phyloP scores from a whole-genome alignment of 2,797 vertebrate genomes.

The Phataginus tricuspis region DNA sequence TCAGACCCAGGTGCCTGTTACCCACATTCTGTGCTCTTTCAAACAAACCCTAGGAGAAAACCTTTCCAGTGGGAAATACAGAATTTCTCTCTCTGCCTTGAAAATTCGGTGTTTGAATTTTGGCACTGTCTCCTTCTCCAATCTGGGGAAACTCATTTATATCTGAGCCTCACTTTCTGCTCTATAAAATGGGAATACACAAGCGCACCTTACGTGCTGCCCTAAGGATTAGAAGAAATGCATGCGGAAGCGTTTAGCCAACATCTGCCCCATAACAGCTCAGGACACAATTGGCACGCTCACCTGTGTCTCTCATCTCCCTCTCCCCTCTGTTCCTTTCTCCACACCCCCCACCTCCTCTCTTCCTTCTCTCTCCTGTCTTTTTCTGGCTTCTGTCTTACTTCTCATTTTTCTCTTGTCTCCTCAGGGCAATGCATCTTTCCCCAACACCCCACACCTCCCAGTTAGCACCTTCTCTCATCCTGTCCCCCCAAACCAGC shows the following conservation, averaged over 20 bases:
- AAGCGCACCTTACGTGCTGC: accelerated
- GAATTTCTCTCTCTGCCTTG: not conserved
- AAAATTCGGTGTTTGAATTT: too few relatives aligned
- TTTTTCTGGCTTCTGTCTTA: not conserved
- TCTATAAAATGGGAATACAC: not conserved
- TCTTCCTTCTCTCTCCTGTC: not conserved
- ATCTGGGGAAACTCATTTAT: not conserved
- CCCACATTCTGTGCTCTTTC: not conserved
- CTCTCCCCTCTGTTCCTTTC: not conserved
- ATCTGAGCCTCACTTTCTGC: not conserved
- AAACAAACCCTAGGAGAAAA: not conserved
- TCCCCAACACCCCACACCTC: not conserved
- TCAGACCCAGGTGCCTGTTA: not conserved
- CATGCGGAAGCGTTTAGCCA: not conserved
- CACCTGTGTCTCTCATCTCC: too few relatives aligned
- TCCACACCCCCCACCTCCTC: too few relatives aligned
- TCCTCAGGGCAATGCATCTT: too few relatives aligned
- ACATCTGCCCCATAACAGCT: not conserved
- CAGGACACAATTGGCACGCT: accelerated
- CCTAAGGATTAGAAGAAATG: accelerated
- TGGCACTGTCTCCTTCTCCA: not conserved
- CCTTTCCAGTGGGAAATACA: not conserved
- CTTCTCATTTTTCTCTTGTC: not conserved
- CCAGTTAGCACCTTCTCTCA: not conserved
- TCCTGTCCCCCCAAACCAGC: not conserved